Conservation (phyloP, 2,113 vertebrate genomes). For the Ciconia stormi region DNA sequence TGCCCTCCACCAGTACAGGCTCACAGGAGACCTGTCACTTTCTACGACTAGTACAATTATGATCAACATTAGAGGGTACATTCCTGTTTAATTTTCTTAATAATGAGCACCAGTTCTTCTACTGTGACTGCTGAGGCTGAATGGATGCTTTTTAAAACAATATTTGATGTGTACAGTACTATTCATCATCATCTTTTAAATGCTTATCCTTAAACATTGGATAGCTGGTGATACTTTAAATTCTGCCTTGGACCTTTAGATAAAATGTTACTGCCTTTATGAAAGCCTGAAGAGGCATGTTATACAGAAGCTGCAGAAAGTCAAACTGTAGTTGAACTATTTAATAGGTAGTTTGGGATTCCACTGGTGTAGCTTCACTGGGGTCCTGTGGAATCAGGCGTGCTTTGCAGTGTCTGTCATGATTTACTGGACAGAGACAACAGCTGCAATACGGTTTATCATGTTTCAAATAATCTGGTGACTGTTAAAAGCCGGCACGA, state of each 20-base stretch:
- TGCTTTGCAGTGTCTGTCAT: background rate
- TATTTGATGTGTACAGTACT: background rate
- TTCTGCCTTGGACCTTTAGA: background rate
- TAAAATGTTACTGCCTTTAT: background rate
- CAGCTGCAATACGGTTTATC: background rate
- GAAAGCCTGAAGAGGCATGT: background rate
- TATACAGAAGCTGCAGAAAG: background rate
- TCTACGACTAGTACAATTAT: background rate
- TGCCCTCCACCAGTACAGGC: background rate
- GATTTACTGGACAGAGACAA: background rate
- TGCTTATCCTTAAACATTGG: background rate
- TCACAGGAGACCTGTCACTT: background rate
- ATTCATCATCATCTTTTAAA: background rate
- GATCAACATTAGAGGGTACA: background rate
- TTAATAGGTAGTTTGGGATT: background rate
- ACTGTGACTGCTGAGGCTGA: background rate
- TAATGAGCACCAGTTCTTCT: background rate
- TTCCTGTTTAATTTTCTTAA: background rate
- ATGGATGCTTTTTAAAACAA: background rate
- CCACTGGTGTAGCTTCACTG: background rate
- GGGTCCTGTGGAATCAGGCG: background rate
- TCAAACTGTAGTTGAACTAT: background rate
- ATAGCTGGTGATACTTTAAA: background rate
- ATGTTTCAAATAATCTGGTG: background rate
- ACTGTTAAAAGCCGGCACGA: background rate